phyloP scores from a whole-genome alignment of 2,888 invertebrate species.

The Leptopilina syphax region DNA sequence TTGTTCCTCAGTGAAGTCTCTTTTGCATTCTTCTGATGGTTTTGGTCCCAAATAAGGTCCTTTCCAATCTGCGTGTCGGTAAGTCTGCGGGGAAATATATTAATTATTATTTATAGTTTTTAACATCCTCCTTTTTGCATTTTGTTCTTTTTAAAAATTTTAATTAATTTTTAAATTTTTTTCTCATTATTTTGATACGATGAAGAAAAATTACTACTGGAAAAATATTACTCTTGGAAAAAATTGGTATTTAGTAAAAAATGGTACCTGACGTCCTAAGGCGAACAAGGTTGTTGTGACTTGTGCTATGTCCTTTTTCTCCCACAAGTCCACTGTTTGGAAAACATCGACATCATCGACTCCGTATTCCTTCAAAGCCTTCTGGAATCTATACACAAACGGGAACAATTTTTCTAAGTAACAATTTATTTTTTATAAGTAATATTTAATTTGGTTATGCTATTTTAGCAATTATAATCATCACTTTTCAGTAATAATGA shows the following conservation, averaged over 20 bases:
- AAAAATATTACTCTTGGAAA: too few relatives aligned
- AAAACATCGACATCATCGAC: slow-evolving; percentile 94
- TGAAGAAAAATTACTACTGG: not conserved
- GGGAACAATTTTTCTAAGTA: not conserved
- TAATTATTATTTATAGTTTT: not conserved
- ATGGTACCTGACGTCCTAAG: slow-evolving; percentile 87
- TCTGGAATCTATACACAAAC: slow-evolving; percentile 84
- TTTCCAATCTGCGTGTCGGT: slow-evolving; percentile 89
- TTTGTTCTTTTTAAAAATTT: not conserved
- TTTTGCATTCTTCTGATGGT: slow-evolving; percentile 95
- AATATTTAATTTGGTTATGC: too few relatives aligned
- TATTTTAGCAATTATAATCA: too few relatives aligned
- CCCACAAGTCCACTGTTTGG: slow-evolving; percentile 98
- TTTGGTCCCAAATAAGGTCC: slow-evolving; percentile 96
- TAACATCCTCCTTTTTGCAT: not conserved
- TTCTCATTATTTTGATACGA: too few relatives aligned
- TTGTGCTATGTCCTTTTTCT: slow-evolving; percentile 93
- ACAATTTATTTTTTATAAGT: too few relatives aligned
- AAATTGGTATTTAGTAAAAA: too few relatives aligned
- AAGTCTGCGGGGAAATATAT: slow-evolving; percentile 80
- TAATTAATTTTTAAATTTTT: not conserved
- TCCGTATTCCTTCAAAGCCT: slow-evolving; percentile 91
- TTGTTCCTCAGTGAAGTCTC: slow-evolving; percentile 95
- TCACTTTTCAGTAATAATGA: too few relatives aligned
- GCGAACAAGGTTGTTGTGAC: slow-evolving; percentile 92